Conservation (phyloP, 2,888 invertebrate species). For the Hirtodrosophila histrioides region DNA sequence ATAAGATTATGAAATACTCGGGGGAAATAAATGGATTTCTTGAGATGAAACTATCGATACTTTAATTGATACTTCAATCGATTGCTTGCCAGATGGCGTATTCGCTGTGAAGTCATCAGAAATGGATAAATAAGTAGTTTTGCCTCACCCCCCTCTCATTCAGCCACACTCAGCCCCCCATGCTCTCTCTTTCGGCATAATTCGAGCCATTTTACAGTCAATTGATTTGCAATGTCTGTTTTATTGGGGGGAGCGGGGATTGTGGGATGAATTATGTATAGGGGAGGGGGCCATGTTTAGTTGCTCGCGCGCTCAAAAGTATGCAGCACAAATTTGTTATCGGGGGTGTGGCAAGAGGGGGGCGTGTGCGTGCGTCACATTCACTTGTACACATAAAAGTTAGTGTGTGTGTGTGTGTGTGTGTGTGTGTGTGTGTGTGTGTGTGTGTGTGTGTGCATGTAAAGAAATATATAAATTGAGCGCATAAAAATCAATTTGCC, state of each 20-base stretch:
- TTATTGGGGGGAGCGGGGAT: slow-evolving; percentile 9
- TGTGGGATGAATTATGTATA: slow-evolving; percentile 19
- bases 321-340: slow-evolving; percentile 44
- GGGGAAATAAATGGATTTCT: too few relatives aligned
- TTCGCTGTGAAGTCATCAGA: too few relatives aligned
- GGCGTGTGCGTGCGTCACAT: background rate
- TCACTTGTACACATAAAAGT: background rate
- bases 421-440: background rate
- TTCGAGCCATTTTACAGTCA: slow-evolving; percentile 67
- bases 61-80: too few relatives aligned
- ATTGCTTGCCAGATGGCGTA: too few relatives aligned
- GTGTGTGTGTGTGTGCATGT: slow-evolving; percentile 24
- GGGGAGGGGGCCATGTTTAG: slow-evolving; percentile 16
- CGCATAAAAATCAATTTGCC: slow-evolving; percentile 78
- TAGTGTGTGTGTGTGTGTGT: background rate
- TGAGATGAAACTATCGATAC: too few relatives aligned
- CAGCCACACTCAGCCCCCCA: slow-evolving; percentile 7
- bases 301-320: slow-evolving; percentile 19
- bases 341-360: slow-evolving; percentile 22
- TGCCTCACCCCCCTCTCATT: slow-evolving; percentile 1
- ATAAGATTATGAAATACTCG: too few relatives aligned
- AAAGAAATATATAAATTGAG: slow-evolving; percentile 70
- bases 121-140: slow-evolving; percentile 1
- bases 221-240: slow-evolving; percentile 61
- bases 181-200: slow-evolving; percentile 10